phyloP scores from a whole-genome alignment of 1,140 invertebrate genomes.

The Microplitis mediator region DNA sequence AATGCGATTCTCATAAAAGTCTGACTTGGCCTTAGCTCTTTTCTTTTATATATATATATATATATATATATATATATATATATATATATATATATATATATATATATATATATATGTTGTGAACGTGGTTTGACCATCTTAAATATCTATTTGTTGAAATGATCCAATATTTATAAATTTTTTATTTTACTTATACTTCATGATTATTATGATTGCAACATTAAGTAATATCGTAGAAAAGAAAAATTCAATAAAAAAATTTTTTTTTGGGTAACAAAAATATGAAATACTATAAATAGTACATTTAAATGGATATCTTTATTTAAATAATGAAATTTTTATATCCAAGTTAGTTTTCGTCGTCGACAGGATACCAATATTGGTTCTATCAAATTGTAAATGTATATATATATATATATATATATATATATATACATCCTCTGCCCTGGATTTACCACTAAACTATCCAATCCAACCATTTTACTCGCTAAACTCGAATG shows the following conservation, averaged over 20 bases:
- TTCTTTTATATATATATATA: background rate
- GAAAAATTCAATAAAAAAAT: no score
- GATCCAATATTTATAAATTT: no score
- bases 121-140: background rate
- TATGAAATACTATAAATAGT: no score
- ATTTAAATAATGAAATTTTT: slow-evolving; percentile 1
- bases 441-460: background rate
- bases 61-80: background rate
- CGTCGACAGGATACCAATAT: background rate
- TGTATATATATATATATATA: no score
- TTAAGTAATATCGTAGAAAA: no score
- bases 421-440: no score
- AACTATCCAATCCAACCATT: background rate
- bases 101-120: background rate
- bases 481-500: slow-evolving; percentile 17
- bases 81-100: background rate
- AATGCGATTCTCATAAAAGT: background rate
- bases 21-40: background rate
- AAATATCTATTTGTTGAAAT: background rate
- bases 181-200: no score
- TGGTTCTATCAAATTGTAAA: background rate
- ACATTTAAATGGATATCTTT: background rate
- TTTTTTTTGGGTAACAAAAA: no score
- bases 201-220: no score
- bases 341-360: background rate